Base-by-base conservation (phyloP, 2,888 invertebrate species). In the Eilema griseolum region DNA sequence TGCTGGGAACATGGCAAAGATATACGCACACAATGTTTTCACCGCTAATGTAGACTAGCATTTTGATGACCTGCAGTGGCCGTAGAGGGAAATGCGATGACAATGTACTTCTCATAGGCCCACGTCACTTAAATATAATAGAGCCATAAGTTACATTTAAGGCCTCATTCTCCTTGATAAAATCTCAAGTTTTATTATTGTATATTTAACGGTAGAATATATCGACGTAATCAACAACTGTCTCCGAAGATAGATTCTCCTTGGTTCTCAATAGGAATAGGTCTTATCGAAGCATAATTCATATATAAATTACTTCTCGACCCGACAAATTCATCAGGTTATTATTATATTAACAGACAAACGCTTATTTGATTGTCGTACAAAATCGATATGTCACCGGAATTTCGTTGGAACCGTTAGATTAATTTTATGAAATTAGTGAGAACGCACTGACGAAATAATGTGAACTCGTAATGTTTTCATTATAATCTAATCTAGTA, bases 281-380 rank as follows among this genome's bases (percentile, higher is more conserved):
- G 69, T 70, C 67, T 67, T 69, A 70, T 61, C 69, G 71, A 71
- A 62, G 75, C 70, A 73, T 77, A 77, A 70, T 72, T 74, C 63
- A 78, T 69, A 78, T 69, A 74, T 76, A 79, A 76, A 81, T 70
- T 59, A 75, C 67, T 76, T 76, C 70, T 78, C 79, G 82, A 82
- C 79, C 82, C 77, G 62, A 74, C 73, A 72, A 75, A 77, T 75
- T 74, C 68, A 74, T 73, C 59, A 68, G 71, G 70, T 66, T 69
- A 64, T 73, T 70, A 71, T 72, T 67, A 73, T 79, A 69, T 72
- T 67, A 76, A 83, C 78, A 83, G 73, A 61, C 71, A 77, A 81
- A 78, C 61, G 68, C 70, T 73, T 75, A 66, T 70, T 78, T 82
- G 81, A 80, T 81, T 81, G 80, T 81, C 79, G 84, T 85, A 83